phyloP scores from a whole-genome alignment of 2,888 invertebrate genomes.

The Dicyrtoma fusca region DNA sequence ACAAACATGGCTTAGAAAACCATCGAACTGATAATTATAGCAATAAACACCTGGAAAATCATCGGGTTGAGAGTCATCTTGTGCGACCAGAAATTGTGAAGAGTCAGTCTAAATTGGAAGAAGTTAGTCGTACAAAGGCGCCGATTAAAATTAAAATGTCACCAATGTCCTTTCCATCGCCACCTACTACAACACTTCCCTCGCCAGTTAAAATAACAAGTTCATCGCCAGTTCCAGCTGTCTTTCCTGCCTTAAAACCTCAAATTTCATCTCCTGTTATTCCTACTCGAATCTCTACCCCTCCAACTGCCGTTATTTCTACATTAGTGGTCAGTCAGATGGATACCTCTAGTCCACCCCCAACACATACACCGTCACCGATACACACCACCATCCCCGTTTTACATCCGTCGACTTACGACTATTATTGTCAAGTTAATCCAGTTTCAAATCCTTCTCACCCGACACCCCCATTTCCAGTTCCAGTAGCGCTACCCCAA shows the following conservation, averaged over 20 bases:
- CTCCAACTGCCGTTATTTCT: too few relatives aligned
- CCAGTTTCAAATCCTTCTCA: background rate
- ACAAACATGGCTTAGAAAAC: background rate
- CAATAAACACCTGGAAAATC: slow-evolving; percentile 7
- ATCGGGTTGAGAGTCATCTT: background rate
- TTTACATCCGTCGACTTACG: background rate
- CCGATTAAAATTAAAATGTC: slow-evolving; percentile 20
- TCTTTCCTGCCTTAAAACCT: too few relatives aligned
- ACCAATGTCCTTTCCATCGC: background rate
- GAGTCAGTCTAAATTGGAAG: background rate
- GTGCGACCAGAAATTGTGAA: background rate
- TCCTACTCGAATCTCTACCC: too few relatives aligned
- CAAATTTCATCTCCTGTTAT: too few relatives aligned
- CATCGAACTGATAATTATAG: background rate
- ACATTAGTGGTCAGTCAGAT: too few relatives aligned
- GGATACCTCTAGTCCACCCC: too few relatives aligned
- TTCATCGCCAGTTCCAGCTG: too few relatives aligned
- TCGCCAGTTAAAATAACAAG: too few relatives aligned
- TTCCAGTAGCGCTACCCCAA: background rate
- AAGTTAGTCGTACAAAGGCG: background rate
- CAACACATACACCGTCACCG: too few relatives aligned
- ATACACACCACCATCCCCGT: background rate
- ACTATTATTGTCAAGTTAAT: slow-evolving; percentile 9
- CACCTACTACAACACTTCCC: too few relatives aligned
- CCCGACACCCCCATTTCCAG: background rate